Base-by-base conservation (phyloP, 2,888 invertebrate genomes). In the Erebia ligea region DNA sequence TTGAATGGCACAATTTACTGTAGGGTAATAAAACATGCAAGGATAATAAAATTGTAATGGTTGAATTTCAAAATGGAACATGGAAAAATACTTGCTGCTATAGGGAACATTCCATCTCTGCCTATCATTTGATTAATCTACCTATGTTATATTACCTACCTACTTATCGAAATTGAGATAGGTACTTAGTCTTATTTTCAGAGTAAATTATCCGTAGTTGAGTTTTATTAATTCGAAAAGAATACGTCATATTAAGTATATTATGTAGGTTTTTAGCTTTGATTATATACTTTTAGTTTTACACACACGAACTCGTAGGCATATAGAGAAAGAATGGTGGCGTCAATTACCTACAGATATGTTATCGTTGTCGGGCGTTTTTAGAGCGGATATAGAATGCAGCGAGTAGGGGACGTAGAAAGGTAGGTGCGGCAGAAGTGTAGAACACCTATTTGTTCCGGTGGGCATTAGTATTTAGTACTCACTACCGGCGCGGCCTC, bases 1-100 rank as follows among this genome's bases (percentile, higher is more conserved):
- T 85, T 83, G 86, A 91, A 92, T 91, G 88, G 89, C 86, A 90
- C 87, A 89, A 90, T 90, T 90, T 90, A 84, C 86, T 86, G 80
- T 81, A 72, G 62, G 82, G 82, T 87, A 87, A 88, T 86, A 86
- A 87, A 89, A 86, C 86, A 86, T 82, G 82, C 79, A 75, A 78
- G 80, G 84, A 25, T 48, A 66, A 67, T 67, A 84, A 87, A 87
- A 86, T 87, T 82, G 84, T 85, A 88, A 88, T 90, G 86, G 85
- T 81, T 85, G 87, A 34, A 85, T 86, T 88, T 87, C 85, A 82
- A 84, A 82, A 79, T 82, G 82, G 83, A 83, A 83, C 82, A 84
- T 83, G 19, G n/a, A n/a, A n/a, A n/a, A n/a, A n/a, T n/a, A n/a
- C n/a, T n/a, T n/a, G n/a, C n/a, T 40, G 45, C 62, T 25, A 17